phyloP scores from a whole-genome alignment of 1,140 invertebrate genomes.

The Cheumatopsyche charites region DNA sequence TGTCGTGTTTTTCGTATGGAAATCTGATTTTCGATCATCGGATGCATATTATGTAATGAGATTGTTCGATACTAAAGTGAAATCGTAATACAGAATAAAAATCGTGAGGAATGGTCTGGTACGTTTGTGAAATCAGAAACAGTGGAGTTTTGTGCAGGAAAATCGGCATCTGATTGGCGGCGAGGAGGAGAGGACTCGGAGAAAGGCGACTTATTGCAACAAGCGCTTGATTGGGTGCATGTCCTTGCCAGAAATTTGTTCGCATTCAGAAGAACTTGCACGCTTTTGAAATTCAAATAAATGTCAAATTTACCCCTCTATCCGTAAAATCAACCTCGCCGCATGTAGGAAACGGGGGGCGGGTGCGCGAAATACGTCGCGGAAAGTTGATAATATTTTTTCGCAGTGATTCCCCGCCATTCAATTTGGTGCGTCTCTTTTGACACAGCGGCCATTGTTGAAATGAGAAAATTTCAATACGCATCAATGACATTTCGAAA shows the following conservation, averaged over 20 bases:
- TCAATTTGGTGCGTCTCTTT: too few species aligned
- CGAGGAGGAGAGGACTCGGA: conserved; percentile 20
- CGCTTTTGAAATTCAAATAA: conserved; percentile 34
- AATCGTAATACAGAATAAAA: too few species aligned
- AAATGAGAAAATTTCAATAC: conserved; percentile 2
- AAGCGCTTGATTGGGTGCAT: conserved; percentile 45
- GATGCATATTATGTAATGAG: too few species aligned
- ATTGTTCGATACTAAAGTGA: too few species aligned
- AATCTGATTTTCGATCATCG: too few species aligned
- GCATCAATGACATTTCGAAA: conserved; percentile 18
- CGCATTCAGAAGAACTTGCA: conserved; percentile 31
- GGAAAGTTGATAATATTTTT: not conserved
- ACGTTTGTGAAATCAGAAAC: too few species aligned
- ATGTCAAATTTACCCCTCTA: conserved; percentile 26
- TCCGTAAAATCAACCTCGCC: not conserved
- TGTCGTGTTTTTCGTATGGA: too few species aligned
- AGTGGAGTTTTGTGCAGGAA: not conserved
- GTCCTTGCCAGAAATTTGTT: conserved; percentile 41
- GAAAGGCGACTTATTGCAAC: conserved; percentile 35
- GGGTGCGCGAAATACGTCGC: not conserved
- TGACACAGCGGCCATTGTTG: too few species aligned
- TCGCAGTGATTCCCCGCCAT: too few species aligned
- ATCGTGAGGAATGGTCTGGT: too few species aligned
- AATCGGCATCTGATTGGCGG: conserved; percentile 37
- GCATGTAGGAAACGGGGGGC: not conserved